Base-by-base conservation (phyloP, 2,888 invertebrate genomes). In the Cylloceria caligata region DNA sequence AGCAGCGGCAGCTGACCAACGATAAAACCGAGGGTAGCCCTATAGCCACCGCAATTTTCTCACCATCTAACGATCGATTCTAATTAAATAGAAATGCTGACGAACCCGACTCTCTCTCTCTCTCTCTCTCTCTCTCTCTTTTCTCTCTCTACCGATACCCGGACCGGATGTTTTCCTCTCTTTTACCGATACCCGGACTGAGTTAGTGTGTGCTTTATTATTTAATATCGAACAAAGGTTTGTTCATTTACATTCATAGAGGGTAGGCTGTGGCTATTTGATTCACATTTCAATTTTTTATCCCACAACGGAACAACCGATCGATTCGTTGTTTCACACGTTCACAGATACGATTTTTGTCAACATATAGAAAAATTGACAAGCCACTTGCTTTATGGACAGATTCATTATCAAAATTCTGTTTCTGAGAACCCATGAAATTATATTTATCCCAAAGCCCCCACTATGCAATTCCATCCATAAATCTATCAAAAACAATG, bases 81-180 rank as follows among this genome's bases (percentile, higher is more conserved):
- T 89, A 89, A 89, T 89, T 89, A 89, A 88, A 88, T 89, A 88
- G 86, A 89, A 88, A 89, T 86, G 88, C 87, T 85, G 13, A 36
- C 52, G 39, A 27, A 34, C 60, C 7, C 30, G 55, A 52, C 49
- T 49, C 49, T 39, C 68, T 68, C 9, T 24, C 24, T 52, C n/a
- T 30, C n/a, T 52, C 13, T 30, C 13, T 6, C n/a, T 30, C 30
- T 57, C 30, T n/a, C 34, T 5, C 7, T 19, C 39, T 19, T 39
- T 11, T 62, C 21, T 62, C 9, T 64, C 24, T 49, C 21, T 49
- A 11, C 7, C 49, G 49, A 49, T 49, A 6, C 47, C 16, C 5
- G 21, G 7, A 16, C 21, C 34, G 16, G 19, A 7, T 62, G 6
- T 39, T 11, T 62, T 39, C 39, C 9, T 64, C 24, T 49, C 21